Conservation (phyloP, 1,140 invertebrate species). For the Drosophila auraria region DNA sequence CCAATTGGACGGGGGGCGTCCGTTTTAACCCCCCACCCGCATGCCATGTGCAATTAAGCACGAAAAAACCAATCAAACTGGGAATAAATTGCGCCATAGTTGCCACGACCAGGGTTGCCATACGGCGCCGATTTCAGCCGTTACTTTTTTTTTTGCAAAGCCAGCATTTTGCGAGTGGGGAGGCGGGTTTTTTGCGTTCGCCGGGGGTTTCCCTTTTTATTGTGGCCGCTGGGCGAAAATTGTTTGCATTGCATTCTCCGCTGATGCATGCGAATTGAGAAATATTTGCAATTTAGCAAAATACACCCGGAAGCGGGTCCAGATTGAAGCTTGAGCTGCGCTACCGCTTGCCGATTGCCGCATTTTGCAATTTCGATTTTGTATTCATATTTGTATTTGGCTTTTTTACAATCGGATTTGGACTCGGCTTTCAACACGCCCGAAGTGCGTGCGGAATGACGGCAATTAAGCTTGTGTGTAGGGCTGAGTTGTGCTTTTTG, state of each 20-base stretch:
- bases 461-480: slow-evolving; percentile 64
- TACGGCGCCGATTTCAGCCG: slow-evolving; percentile 46
- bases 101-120: slow-evolving; percentile 45
- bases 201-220: slow-evolving; percentile 42
- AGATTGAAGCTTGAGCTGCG: slow-evolving; percentile 55
- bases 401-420: slow-evolving; percentile 33
- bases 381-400: slow-evolving; percentile 45
- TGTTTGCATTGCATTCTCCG: slow-evolving; percentile 75
- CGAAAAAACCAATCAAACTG: slow-evolving; percentile 71
- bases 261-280: slow-evolving; percentile 82
- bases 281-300: slow-evolving; percentile 84
- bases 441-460: slow-evolving; percentile 70
- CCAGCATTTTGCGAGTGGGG: slow-evolving; percentile 29
- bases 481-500: slow-evolving; percentile 11
- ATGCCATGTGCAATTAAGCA: slow-evolving; percentile 72
- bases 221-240: slow-evolving; percentile 73
- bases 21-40: neutral
- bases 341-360: neutral
- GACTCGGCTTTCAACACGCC: slow-evolving; percentile 37
- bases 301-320: slow-evolving; percentile 72
- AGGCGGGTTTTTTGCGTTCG: slow-evolving; percentile 28
- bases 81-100: slow-evolving; percentile 74
- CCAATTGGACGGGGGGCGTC: slow-evolving; percentile 27
- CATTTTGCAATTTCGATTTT: slow-evolving; percentile 36
- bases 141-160: slow-evolving; percentile 25